phyloP scores from a whole-genome alignment of 2,113 vertebrate genomes.

The Dolichotis patagonum region DNA sequence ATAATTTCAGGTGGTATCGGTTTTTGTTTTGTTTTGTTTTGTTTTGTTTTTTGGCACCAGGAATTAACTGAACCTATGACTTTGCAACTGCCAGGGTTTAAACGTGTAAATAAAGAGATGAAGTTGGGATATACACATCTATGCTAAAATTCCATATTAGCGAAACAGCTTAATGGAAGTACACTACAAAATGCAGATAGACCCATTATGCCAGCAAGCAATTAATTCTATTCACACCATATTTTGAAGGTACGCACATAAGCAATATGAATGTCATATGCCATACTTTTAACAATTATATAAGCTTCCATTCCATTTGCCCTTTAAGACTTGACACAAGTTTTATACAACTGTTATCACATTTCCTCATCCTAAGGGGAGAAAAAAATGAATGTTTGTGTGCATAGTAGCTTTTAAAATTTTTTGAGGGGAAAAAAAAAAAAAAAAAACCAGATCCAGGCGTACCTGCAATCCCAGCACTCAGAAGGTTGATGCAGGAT shows the following conservation, averaged over 20 bases:
- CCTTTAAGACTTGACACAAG: constrained; percentile 27
- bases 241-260: background rate
- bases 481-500: background rate
- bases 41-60: too few relatives aligned
- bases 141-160: constrained; percentile 12
- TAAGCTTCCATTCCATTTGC: background rate
- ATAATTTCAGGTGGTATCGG: constrained; percentile 25
- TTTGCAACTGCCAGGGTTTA: background rate
- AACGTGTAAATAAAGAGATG: background rate
- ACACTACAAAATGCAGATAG: background rate
- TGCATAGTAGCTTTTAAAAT: background rate
- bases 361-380: background rate
- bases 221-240: background rate
- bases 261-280: background rate
- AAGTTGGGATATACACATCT: background rate
- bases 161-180: background rate
- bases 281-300: background rate
- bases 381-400: background rate
- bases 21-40: too few relatives aligned
- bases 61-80: too few relatives aligned
- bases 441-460: background rate
- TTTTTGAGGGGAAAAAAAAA: constrained; percentile 37
- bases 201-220: background rate
- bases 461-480: background rate
- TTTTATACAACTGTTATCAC: background rate